A percentile compares a stretch with the other conserved stretches of the same genome.
These are phyloP conservation scores for Leptarthrus brevirostris DNA, from an alignment of 2,888 invertebrate species.

Conservation along the genomic window DNA sequence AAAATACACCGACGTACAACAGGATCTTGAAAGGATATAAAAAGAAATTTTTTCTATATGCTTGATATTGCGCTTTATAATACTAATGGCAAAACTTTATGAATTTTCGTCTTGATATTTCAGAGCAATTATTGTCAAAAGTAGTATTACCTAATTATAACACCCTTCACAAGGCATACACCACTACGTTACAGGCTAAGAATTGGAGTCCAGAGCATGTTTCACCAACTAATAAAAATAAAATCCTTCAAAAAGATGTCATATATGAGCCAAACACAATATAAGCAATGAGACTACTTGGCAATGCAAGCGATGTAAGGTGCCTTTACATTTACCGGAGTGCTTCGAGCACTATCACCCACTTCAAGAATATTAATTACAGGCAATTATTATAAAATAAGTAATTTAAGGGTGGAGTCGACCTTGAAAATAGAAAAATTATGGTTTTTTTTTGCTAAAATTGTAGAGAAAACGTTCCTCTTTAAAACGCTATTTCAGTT, in stretches of 20 bases:
- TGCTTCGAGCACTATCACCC: slow-evolving; percentile 25
- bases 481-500: too few species aligned
- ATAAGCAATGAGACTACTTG: neutral
- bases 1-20: too few species aligned
- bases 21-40: slow-evolving; percentile 1
- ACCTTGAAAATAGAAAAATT: too few species aligned
- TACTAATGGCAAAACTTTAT: slow-evolving; percentile 2
- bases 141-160: slow-evolving; percentile 2
- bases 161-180: neutral
- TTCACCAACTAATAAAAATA: neutral
- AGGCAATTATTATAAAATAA: slow-evolving; percentile 12
- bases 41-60: slow-evolving; percentile 4
- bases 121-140: slow-evolving; percentile 7
- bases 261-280: slow-evolving; percentile 1
- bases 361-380: slow-evolving; percentile 28
- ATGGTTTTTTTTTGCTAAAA: too few species aligned
- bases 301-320: slow-evolving; percentile 14
- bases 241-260: slow-evolving; percentile 3
- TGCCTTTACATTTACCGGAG: slow-evolving; percentile 24
- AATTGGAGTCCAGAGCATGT: slow-evolving; percentile 5
- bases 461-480: too few species aligned
- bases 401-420: too few species aligned
- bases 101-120: slow-evolving; percentile 23
- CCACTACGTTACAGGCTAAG: neutral
- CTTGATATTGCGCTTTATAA: neutral